Evolutionary conservation across 1,140 invertebrate genomes (phyloP).

Genomic region (Triops cancriformis): DNA sequence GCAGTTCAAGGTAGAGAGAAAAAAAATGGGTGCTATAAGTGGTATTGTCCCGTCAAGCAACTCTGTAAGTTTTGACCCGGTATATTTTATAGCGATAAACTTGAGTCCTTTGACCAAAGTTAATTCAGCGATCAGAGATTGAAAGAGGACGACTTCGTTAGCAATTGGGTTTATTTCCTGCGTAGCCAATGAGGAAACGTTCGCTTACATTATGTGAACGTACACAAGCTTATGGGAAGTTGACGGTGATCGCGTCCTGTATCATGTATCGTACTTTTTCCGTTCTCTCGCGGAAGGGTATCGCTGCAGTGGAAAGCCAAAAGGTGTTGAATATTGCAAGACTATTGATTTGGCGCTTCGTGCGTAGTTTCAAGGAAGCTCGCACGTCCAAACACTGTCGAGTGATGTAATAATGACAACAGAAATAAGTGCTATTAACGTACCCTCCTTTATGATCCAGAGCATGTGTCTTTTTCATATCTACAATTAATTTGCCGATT

Average conservation of each 20-base stretch:
- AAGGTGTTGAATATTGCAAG: slow-evolving; percentile 14
- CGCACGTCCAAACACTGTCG: neutral
- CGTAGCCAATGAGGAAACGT: neutral
- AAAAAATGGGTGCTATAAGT: no score
- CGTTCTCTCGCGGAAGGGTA: neutral
- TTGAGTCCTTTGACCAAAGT: no score
- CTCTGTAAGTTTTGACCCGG: no score
- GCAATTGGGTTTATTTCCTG: neutral
- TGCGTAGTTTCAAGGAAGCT: neutral
- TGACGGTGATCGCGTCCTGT: neutral
- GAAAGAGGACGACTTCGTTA: no score
- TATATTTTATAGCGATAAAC: no score
- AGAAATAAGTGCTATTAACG: neutral
- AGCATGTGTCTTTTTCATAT: neutral
- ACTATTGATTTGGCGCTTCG: neutral
- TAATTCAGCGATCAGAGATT: no score
- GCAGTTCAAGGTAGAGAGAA: no score
- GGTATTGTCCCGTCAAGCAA: no score
- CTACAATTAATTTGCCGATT: neutral
- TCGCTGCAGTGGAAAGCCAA: neutral
- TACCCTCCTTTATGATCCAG: neutral
- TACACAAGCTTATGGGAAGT: neutral
- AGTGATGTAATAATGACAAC: neutral
- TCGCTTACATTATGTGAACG: neutral
- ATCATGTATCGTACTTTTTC: neutral